These are phyloP conservation scores for Agraylea sexmaculata DNA, from an alignment of 1,140 invertebrate genomes.

Conservation along the genomic window DNA sequence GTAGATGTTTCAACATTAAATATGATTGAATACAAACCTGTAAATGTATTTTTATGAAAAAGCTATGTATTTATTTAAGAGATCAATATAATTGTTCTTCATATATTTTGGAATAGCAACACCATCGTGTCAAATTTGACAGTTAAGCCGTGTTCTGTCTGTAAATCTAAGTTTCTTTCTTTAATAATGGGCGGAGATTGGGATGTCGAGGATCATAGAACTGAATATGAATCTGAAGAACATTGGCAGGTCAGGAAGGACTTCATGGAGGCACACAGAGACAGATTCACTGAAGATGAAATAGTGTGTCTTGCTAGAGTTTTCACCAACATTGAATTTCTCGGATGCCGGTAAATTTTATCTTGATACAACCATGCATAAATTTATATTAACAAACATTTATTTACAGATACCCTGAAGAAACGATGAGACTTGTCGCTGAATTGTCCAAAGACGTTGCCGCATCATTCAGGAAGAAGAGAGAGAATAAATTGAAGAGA, in stretches of 20 bases:
- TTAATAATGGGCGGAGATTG: no score
- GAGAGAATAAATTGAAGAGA: slow-evolving; percentile 55
- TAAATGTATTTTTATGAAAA: no score
- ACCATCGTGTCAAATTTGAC: no score
- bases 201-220: slow-evolving; percentile 53
- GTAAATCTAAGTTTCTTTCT: no score
- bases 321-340: slow-evolving; percentile 70
- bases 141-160: no score
- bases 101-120: no score
- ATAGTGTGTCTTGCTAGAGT: slow-evolving; percentile 72
- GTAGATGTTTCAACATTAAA: no score
- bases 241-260: slow-evolving; percentile 67
- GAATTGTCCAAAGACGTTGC: slow-evolving; percentile 61
- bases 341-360: slow-evolving; percentile 57
- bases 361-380: neutral
- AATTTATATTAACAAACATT: slow-evolving; percentile 1
- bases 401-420: slow-evolving; percentile 56
- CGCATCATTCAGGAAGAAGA: slow-evolving; percentile 51
- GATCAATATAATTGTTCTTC: no score
- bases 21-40: no score
- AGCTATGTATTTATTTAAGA: no score
- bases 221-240: slow-evolving; percentile 65
- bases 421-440: slow-evolving; percentile 65
- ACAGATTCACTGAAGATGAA: slow-evolving; percentile 58
- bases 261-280: slow-evolving; percentile 63